phyloP scores from a whole-genome alignment of 2,113 vertebrate genomes.

The Deroptyus accipitrinus region DNA sequence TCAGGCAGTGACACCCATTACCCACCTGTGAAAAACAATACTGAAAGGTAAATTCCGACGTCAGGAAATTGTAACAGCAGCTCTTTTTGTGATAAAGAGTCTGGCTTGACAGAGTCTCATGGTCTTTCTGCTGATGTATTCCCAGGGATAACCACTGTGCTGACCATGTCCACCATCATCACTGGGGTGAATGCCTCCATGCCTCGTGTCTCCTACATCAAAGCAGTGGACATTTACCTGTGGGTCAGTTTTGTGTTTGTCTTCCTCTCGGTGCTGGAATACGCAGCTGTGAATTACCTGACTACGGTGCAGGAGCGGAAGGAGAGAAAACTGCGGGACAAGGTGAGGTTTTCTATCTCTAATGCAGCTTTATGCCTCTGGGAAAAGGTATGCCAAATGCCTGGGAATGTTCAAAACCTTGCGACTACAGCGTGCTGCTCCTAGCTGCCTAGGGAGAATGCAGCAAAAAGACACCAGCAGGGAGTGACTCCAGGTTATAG shows the following conservation, averaged over 20 bases:
- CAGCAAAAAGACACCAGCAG: background rate
- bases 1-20: background rate
- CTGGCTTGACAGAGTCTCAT: background rate
- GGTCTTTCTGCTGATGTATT: background rate
- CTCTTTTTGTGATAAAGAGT: background rate
- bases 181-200: constrained; percentile 97
- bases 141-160: constrained; percentile 86
- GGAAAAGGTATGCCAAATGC: background rate
- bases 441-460: background rate
- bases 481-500: rapidly evolving
- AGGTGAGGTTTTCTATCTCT: constrained; percentile 57
- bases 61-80: background rate
- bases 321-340: constrained; percentile 84
- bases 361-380: background rate
- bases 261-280: constrained; percentile 95
- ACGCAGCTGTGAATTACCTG: constrained; percentile 90
- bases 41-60: background rate
- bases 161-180: constrained; percentile 85
- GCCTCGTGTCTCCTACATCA: constrained; percentile 97
- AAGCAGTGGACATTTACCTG: constrained; percentile 95
- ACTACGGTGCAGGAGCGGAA: constrained; percentile 88
- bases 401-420: background rate
- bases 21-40: background rate
- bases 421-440: background rate
- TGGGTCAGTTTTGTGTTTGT: constrained; percentile 99